phyloP scores from a whole-genome alignment of 2,888 invertebrate species.

The Pocota personata region DNA sequence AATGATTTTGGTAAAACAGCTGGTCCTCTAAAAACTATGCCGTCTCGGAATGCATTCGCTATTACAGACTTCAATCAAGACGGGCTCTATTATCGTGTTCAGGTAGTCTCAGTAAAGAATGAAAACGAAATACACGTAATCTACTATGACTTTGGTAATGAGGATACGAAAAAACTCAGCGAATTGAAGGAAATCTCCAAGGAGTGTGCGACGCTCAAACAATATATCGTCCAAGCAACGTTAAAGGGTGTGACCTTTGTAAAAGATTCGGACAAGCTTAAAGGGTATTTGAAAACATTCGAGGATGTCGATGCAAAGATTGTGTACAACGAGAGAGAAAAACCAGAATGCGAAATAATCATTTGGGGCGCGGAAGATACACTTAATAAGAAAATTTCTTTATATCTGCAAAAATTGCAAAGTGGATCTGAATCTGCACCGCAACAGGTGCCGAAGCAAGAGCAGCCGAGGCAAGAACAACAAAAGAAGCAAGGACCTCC shows the following conservation, averaged over 20 bases:
- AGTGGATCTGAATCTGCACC: background rate
- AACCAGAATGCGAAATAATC: slow-evolving; percentile 1
- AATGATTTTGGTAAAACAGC: slow-evolving; percentile 61
- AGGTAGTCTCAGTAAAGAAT: slow-evolving; percentile 44
- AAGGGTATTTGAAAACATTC: slow-evolving; percentile 54
- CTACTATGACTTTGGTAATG: slow-evolving; percentile 70
- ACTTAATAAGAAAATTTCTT: slow-evolving; percentile 63
- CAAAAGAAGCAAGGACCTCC: background rate
- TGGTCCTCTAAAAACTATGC: slow-evolving; percentile 35
- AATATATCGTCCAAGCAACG: slow-evolving; percentile 33
- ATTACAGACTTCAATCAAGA: slow-evolving; percentile 58
- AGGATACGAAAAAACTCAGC: slow-evolving; percentile 47
- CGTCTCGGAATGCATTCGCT: slow-evolving; percentile 59
- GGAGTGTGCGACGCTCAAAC: slow-evolving; percentile 59
- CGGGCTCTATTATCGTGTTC: slow-evolving; percentile 67
- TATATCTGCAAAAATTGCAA: slow-evolving; percentile 6
- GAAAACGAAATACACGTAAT: slow-evolving; percentile 61
- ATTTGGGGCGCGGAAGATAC: slow-evolving; percentile 4
- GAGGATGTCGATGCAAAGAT: slow-evolving; percentile 65
- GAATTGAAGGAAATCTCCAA: slow-evolving; percentile 69
- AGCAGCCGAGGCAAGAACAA: background rate
- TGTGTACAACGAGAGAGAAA: slow-evolving; percentile 18
- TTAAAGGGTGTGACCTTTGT: slow-evolving; percentile 56
- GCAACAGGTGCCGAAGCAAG: background rate
- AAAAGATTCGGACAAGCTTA: slow-evolving; percentile 28